Conservation (phyloP, 2,888 invertebrate genomes). For the Choreutis nemorana region DNA sequence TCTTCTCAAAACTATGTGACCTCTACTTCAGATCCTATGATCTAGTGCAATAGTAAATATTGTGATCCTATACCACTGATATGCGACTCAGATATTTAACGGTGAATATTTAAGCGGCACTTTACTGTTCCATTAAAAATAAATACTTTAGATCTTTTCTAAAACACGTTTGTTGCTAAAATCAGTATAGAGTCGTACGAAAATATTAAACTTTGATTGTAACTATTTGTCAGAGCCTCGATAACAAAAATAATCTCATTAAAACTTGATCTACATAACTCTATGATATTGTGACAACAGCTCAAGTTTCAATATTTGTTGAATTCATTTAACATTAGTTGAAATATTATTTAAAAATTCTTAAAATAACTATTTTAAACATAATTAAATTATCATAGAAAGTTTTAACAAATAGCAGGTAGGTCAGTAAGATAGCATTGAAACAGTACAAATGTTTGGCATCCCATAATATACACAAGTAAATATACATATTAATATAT, state of each 20-base stretch:
- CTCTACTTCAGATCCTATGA: neutral
- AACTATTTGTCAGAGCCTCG: conserved; percentile 16
- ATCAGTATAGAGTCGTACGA: conserved; percentile 38
- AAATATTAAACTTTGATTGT: conserved; percentile 38
- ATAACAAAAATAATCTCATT: conserved; percentile 47
- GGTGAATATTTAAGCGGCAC: conserved; percentile 5
- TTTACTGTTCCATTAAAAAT: neutral
- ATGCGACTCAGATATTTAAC: conserved; percentile 26
- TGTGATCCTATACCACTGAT: conserved; percentile 19
- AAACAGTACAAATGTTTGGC: conserved; percentile 39
- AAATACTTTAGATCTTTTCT: conserved; percentile 3
- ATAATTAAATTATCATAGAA: conserved; percentile 21
- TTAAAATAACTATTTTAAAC: conserved; percentile 8
- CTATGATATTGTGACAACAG: no score
- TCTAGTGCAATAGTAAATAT: neutral
- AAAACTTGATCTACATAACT: conserved; percentile 27
- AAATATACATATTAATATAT: no score
- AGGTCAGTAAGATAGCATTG: conserved; percentile 24
- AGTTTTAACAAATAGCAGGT: conserved; percentile 22
- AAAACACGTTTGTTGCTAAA: conserved; percentile 19
- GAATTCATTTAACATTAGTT: no score
- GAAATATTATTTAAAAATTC: no score
- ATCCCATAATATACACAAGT: conserved; percentile 28
- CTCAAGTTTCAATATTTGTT: conserved; percentile 17
- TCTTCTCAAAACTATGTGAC: conserved; percentile 1